These are phyloP conservation scores for Numida meleagris DNA, from an alignment of 2,113 vertebrate genomes.

Conservation along the genomic window DNA sequence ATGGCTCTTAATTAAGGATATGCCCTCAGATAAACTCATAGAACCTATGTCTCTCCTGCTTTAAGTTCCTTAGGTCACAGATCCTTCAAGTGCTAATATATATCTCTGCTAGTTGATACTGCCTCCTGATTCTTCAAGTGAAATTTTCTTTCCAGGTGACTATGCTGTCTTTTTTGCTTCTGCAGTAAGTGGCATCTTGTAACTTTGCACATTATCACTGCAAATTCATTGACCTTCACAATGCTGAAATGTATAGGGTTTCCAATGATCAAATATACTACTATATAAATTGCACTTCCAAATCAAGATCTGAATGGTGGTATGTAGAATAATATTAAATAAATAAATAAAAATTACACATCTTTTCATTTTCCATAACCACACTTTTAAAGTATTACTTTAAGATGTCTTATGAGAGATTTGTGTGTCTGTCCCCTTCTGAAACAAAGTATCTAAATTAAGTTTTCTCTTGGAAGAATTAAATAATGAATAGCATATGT, in stretches of 20 bases:
- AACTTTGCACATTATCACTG: background rate
- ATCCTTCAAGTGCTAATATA: slow-evolving; percentile 16
- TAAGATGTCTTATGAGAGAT: background rate
- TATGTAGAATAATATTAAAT: background rate
- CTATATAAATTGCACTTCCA: background rate
- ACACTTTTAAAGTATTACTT: background rate
- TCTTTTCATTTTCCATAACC: background rate
- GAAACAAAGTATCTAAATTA: background rate
- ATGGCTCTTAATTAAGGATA: slow-evolving; percentile 36
- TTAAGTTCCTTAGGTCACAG: slow-evolving; percentile 22
- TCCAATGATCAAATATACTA: background rate
- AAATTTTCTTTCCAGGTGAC: slow-evolving; percentile 3
- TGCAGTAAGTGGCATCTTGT: background rate
- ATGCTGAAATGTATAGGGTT: background rate
- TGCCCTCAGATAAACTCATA: slow-evolving; percentile 53
- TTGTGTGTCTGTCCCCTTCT: background rate
- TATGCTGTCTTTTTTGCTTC: background rate
- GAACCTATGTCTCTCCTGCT: background rate
- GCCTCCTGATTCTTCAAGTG: background rate
- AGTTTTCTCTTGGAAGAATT: background rate
- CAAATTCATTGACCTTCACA: background rate
- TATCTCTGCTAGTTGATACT: slow-evolving; percentile 23
- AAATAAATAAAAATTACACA: fast-evolving
- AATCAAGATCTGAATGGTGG: background rate
- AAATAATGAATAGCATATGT: background rate